Evolutionary conservation across 2,888 invertebrate species (phyloP).

Genomic region (Parascotia fuliginaria): DNA sequence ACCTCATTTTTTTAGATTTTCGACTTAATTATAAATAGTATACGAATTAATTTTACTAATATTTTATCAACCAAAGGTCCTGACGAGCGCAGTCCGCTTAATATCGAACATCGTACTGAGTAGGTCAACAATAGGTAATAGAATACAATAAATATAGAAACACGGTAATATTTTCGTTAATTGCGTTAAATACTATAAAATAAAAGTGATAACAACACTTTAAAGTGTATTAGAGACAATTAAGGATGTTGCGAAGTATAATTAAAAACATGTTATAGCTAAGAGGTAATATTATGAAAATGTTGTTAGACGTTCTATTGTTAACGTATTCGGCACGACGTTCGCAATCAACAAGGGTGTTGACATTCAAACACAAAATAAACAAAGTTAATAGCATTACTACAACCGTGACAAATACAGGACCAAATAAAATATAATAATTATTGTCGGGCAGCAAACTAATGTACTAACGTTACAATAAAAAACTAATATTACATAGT

Average conservation of each 20-base stretch:
- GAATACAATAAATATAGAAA: too few relatives aligned
- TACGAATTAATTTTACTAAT: not conserved
- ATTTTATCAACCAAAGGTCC: constrained; percentile 24
- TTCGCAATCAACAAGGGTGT: constrained; percentile 40
- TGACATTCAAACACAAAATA: constrained; percentile 36
- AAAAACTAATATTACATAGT: constrained; percentile 57
- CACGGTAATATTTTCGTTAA: too few relatives aligned
- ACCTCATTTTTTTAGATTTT: not conserved
- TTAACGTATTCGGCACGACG: constrained; percentile 53
- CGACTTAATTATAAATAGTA: not conserved
- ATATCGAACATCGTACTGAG: constrained; percentile 27
- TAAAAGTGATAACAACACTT: too few relatives aligned
- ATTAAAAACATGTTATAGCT: too few relatives aligned
- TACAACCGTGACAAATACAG: constrained; percentile 57
- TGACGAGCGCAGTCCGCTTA: constrained; percentile 23
- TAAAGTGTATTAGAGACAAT: too few relatives aligned
- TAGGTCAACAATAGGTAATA: constrained; percentile 10
- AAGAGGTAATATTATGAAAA: too few relatives aligned
- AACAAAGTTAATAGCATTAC: constrained; percentile 51
- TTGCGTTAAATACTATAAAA: too few relatives aligned
- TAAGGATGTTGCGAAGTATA: too few relatives aligned
- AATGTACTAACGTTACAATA: constrained; percentile 57
- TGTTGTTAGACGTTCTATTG: too few relatives aligned
- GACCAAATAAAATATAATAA: constrained; percentile 63
- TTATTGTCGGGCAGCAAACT: constrained; percentile 79